Percentiles rank a stretch among this genome's conserved stretches.
Conservation (phyloP, 2,113 vertebrate species). For the Albula glossodonta region DNA sequence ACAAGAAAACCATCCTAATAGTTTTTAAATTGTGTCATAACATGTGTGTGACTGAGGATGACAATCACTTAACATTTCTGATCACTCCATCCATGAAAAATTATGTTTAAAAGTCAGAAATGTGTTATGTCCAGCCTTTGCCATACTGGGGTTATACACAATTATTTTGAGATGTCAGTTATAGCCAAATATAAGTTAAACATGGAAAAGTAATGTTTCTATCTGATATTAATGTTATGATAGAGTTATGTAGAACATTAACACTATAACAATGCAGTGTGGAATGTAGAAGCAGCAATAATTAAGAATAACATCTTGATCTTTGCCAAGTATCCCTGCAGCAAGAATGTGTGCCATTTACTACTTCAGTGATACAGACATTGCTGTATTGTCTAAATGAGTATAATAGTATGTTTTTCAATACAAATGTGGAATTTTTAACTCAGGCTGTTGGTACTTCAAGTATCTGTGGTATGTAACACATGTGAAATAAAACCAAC, state of each 20-base stretch:
- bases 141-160: too few species aligned
- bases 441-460: not conserved
- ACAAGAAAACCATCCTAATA: too few species aligned
- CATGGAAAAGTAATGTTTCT: too few species aligned
- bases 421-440: not conserved
- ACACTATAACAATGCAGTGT: not conserved
- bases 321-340: not conserved
- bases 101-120: too few species aligned
- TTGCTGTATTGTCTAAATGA: not conserved
- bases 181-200: not conserved
- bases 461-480: not conserved
- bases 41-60: too few species aligned
- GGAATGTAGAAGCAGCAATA: not conserved
- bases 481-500: not conserved
- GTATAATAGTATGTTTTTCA: not conserved
- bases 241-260: not conserved
- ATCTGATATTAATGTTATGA: not conserved
- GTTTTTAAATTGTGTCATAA: too few species aligned
- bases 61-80: too few species aligned
- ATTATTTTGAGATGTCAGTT: too few species aligned
- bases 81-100: too few species aligned
- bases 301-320: not conserved
- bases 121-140: too few species aligned
- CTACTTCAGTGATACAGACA: not conserved
- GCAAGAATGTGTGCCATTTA: not conserved